Evolutionary conservation across 30 jellyfish, hydroid and myxozoan genomes (phyloP).

Genomic region (Aurelia sp.): DNA sequence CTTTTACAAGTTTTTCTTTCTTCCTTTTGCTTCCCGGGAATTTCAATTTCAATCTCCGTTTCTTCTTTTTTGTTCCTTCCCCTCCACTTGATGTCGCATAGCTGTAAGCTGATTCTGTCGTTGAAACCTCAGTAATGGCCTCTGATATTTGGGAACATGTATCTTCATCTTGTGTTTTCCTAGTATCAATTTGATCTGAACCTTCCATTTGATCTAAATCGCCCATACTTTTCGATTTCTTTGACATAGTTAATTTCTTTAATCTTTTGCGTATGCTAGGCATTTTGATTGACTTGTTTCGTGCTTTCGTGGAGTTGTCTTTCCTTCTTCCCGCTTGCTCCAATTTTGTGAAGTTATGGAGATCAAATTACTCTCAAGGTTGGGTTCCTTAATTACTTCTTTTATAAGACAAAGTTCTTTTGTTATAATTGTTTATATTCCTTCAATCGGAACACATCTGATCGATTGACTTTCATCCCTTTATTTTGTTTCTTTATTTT

Average conservation of each 20-base stretch:
- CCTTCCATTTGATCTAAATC: constrained; percentile 27
- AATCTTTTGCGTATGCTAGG: constrained; percentile 67
- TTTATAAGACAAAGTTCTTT: too few relatives aligned
- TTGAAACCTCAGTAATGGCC: constrained; percentile 58
- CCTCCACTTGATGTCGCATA: constrained; percentile 16
- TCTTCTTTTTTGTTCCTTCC: constrained; percentile 19
- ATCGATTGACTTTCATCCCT: too few relatives aligned
- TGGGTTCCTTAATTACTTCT: too few relatives aligned
- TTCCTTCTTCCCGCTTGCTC: too few relatives aligned
- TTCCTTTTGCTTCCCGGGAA: constrained; percentile 35
- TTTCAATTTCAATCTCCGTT: constrained; percentile 34
- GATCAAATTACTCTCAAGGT: too few relatives aligned
- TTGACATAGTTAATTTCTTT: constrained; percentile 58
- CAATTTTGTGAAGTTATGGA: too few relatives aligned
- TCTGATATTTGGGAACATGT: constrained; percentile 55
- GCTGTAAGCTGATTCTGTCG: constrained; percentile 49
- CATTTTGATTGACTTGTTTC: constrained; percentile 1
- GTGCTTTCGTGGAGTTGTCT: too few relatives aligned
- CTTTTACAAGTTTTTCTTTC: constrained; percentile 38
- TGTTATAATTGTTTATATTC: too few relatives aligned
- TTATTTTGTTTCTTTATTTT: too few relatives aligned
- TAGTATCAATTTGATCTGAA: not conserved
- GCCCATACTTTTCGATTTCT: constrained; percentile 62
- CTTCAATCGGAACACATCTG: too few relatives aligned
- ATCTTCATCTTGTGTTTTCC: constrained; percentile 27